A percentile compares a stretch with the other conserved stretches of the same genome.
These are phyloP conservation scores for Anser brachyrhynchus DNA, from an alignment of 2,113 vertebrate genomes.

Conservation along the genomic window DNA sequence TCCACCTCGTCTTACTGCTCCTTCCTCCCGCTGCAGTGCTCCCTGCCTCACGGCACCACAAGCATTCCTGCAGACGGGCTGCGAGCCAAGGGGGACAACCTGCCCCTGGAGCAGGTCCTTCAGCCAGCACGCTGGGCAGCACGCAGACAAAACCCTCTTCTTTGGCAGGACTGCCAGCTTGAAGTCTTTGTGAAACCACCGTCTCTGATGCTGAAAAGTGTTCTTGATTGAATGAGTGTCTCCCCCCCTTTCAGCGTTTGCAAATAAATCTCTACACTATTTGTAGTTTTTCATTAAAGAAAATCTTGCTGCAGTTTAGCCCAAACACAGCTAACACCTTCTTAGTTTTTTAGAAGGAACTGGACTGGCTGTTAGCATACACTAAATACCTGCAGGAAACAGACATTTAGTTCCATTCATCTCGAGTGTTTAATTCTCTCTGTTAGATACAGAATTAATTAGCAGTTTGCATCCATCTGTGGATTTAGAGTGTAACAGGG, in stretches of 20 bases:
- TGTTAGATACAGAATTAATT: slow-evolving; percentile 72
- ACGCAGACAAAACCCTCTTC: background rate
- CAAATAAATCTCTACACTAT: background rate
- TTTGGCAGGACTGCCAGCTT: fast-evolving
- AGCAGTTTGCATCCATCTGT: slow-evolving; percentile 74
- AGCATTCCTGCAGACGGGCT: background rate
- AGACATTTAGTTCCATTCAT: slow-evolving; percentile 85
- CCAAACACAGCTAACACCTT: slow-evolving; percentile 42
- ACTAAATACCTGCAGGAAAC: slow-evolving; percentile 83
- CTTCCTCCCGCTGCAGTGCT: background rate
- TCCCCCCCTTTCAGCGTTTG: background rate
- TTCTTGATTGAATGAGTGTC: fast-evolving
- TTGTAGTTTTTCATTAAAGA: background rate
- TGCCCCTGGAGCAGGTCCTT: background rate
- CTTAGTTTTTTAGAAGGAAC: slow-evolving; percentile 76
- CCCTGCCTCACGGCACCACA: background rate
- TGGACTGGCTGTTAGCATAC: slow-evolving; percentile 79
- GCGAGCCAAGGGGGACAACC: background rate
- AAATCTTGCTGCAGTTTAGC: slow-evolving; percentile 53
- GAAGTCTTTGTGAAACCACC: background rate
- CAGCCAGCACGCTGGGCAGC: background rate
- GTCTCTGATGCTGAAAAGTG: background rate
- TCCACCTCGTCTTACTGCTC: background rate
- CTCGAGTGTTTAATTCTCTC: slow-evolving; percentile 57
- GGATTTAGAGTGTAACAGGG: slow-evolving; percentile 80